These are phyloP conservation scores for Malthinus seriepunctatus DNA, from an alignment of 2,888 invertebrate genomes.

Conservation along the genomic window DNA sequence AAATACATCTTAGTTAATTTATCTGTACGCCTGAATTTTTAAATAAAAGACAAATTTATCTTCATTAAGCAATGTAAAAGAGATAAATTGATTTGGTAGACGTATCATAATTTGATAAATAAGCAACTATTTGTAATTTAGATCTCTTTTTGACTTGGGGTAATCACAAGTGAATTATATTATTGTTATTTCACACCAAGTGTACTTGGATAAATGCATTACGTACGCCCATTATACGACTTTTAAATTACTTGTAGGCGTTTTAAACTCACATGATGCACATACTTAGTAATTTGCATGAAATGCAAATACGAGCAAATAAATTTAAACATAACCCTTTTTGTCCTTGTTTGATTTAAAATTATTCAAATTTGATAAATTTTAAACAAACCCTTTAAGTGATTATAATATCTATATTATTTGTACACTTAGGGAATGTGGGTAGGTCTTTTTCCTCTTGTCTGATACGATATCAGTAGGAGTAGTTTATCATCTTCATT, in stretches of 20 bases:
- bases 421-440: slow-evolving; percentile 18
- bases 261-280: slow-evolving; percentile 1
- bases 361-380: not conserved
- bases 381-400: not conserved
- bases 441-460: slow-evolving; percentile 23
- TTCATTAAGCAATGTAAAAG: too few relatives aligned
- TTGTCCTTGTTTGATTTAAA: not conserved
- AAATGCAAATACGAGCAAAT: not conserved
- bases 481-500: slow-evolving; percentile 30
- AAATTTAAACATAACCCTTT: not conserved
- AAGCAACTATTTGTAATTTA: too few relatives aligned
- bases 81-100: too few relatives aligned
- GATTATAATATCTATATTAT: slow-evolving; percentile 2
- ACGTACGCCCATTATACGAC: slow-evolving; percentile 4
- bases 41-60: too few relatives aligned
- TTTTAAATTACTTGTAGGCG: slow-evolving; percentile 3
- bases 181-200: not conserved
- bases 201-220: not conserved
- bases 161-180: too few relatives aligned
- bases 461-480: slow-evolving; percentile 30
- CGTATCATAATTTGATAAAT: too few relatives aligned
- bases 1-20: too few relatives aligned
- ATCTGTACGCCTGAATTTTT: too few relatives aligned
- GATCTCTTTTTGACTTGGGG: too few relatives aligned
- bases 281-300: not conserved